A percentile compares a stretch with the other conserved stretches of the same genome.
These are phyloP conservation scores for Lepus americanus DNA, from an alignment of 2,113 vertebrate genomes.

Conservation along the genomic window DNA sequence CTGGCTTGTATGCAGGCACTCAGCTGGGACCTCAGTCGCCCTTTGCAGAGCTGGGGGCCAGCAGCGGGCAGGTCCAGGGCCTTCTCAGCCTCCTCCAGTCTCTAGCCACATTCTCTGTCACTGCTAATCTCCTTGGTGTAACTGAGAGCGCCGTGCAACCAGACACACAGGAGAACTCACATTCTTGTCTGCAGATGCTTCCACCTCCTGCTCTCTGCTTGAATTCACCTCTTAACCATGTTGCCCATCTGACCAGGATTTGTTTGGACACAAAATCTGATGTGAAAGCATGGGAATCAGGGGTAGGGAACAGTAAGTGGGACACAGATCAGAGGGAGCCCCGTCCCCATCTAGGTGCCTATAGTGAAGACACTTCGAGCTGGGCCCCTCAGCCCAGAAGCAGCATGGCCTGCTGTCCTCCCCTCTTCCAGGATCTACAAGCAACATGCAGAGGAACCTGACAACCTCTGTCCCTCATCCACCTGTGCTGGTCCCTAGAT, in stretches of 20 bases:
- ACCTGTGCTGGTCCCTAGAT: slow-evolving; percentile 48
- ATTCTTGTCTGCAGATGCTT: background rate
- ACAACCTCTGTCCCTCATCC: background rate
- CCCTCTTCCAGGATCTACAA: background rate
- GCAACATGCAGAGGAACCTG: background rate
- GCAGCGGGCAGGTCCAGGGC: background rate
- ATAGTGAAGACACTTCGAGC: background rate
- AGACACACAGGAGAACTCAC: background rate
- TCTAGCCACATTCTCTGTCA: background rate
- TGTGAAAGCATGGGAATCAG: background rate
- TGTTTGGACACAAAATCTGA: background rate
- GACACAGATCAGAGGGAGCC: background rate
- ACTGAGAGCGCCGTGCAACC: background rate
- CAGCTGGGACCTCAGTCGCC: background rate
- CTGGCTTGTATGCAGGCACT: background rate
- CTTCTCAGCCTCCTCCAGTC: background rate
- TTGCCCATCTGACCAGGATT: background rate
- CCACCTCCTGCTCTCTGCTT: too few species aligned
- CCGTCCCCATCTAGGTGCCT: background rate
- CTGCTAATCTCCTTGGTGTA: background rate
- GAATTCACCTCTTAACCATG: background rate
- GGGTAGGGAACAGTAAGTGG: background rate
- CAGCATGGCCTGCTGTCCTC: background rate
- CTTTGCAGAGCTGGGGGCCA: background rate
- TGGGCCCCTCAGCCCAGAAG: background rate